Evolutionary conservation across 2,888 invertebrate genomes (phyloP).

Genomic region (Drosophila infuscata): DNA sequence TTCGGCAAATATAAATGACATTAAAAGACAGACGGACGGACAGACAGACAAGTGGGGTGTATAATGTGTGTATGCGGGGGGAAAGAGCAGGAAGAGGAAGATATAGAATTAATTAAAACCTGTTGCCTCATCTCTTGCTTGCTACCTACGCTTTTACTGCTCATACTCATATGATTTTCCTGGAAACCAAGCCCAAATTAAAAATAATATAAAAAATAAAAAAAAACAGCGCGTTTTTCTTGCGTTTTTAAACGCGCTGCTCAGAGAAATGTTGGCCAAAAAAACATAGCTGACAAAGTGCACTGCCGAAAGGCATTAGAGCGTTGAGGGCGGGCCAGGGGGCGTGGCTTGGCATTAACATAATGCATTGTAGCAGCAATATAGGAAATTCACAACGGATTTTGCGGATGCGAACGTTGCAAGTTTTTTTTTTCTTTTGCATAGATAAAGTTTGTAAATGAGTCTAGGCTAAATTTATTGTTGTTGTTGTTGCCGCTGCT

Average conservation of each 20-base stretch:
- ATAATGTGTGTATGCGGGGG: background rate
- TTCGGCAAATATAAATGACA: conserved; percentile 21
- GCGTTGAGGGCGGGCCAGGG: conserved; percentile 52
- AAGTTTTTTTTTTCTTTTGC: conserved; percentile 50
- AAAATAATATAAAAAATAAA: background rate
- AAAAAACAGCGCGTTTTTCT: conserved; percentile 11
- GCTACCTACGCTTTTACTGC: conserved; percentile 5
- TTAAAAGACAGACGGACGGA: conserved; percentile 1
- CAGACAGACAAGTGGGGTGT: background rate
- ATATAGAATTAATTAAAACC: conserved; percentile 43
- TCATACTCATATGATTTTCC: background rate
- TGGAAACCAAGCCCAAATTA: background rate
- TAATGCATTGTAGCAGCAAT: conserved; percentile 56
- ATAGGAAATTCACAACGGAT: conserved; percentile 59
- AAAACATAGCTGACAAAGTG: conserved; percentile 49
- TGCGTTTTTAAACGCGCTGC: conserved; percentile 32
- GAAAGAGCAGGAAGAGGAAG: background rate
- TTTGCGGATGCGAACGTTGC: conserved; percentile 48
- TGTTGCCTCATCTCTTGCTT: conserved; percentile 28
- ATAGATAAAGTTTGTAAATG: conserved; percentile 71
- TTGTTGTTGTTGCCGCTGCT: conserved; percentile 31
- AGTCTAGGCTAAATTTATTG: conserved; percentile 48
- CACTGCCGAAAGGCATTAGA: conserved; percentile 59
- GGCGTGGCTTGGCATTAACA: conserved; percentile 29
- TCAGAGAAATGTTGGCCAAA: conserved; percentile 12